Base-by-base conservation (phyloP, 2,797 vertebrate species). In the Propithecus perrieri region DNA sequence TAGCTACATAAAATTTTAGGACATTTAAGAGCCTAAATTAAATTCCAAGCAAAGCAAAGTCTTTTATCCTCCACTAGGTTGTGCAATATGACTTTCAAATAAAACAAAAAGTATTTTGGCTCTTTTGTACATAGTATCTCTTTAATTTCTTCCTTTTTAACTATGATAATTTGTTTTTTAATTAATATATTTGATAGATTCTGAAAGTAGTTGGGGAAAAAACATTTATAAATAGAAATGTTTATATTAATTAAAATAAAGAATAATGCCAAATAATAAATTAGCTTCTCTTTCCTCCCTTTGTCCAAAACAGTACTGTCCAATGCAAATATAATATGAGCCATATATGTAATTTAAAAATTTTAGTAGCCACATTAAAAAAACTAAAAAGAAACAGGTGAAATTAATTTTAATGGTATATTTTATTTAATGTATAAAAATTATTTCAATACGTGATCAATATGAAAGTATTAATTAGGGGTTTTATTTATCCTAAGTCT, bases 31-130 rank as follows among this genome's bases (percentile, higher is more conserved):
- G 74, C 26, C 41, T 43, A 43, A 43, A 43, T 43, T 43, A 94
- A 81, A 75, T 80, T 87, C 43, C 11, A 75, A 91, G 41, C 59
- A 72, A 95, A 91, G 55, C 88, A 81, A 92, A 96, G 93, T 87
- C 79, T 61, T 85, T 93, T 86, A 55, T 69, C 91, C 71, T 96
- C 33, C 35, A 59, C 53, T 9, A 63, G 55, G 35, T 96, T 96
- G 72, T 93, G 92, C 87, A 97, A 91, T 83, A 63, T 0, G 53
- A 80, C 59, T 91, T 95, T 84, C 84, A 94, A 95, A 76, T 89
- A 94, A 92, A 88, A 71, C 59, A 72, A 22, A 30, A 91, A 24
- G 28, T 81, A 71, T 76, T 96, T 94, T 48, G 13, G 1, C 22
- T 90, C 38, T 92, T 90, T 80, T 46, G 18, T 81, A 50, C n/a